Percentiles rank a stretch among this genome's conserved stretches.
Evolutionary conservation across 2,113 vertebrate genomes (phyloP).

Genomic region (Sakesphorus luctuosus): DNA sequence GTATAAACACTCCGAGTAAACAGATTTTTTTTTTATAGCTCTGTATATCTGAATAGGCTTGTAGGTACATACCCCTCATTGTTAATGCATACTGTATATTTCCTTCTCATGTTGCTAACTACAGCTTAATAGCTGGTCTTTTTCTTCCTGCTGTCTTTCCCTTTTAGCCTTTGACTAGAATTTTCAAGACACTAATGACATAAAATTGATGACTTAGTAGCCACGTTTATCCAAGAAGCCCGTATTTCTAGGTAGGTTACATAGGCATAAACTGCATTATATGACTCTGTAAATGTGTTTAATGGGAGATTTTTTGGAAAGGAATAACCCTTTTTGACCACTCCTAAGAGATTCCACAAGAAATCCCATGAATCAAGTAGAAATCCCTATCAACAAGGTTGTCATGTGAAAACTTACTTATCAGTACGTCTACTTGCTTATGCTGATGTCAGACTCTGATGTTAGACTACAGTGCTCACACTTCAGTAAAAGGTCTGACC

Average conservation of each 20-base stretch:
- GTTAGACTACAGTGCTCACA: background rate
- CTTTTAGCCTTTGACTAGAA: background rate
- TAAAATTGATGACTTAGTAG: background rate
- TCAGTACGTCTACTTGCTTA: background rate
- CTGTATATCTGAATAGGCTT: background rate
- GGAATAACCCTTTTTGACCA: background rate
- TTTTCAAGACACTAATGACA: background rate
- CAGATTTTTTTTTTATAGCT: background rate
- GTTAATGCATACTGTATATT: background rate
- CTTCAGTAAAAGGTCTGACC: background rate
- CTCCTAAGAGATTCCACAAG: background rate
- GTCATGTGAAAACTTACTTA: background rate
- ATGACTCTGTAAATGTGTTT: background rate
- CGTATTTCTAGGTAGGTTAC: background rate
- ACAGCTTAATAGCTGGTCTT: background rate
- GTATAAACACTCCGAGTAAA: background rate
- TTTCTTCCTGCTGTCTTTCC: background rate
- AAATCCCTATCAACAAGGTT: background rate
- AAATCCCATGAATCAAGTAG: background rate
- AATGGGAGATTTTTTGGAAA: background rate
- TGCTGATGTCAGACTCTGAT: background rate
- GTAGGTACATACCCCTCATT: background rate
- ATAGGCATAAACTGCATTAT: background rate
- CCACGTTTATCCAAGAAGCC: background rate
- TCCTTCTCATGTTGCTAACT: background rate